phyloP scores from a whole-genome alignment of 2,113 vertebrate species.

The Chionis minor region DNA sequence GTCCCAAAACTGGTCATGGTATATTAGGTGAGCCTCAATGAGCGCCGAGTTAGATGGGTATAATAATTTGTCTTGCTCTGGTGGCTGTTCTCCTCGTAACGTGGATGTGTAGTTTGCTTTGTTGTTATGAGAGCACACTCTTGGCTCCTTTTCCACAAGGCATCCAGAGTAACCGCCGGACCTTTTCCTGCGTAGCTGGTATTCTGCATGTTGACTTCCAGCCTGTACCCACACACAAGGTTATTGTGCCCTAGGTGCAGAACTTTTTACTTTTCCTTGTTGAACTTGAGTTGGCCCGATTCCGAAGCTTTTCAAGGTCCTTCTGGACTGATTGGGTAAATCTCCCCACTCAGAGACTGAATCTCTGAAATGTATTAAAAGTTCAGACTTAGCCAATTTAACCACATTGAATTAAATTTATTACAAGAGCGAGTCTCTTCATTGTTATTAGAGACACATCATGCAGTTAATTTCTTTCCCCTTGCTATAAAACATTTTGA shows the following conservation, averaged over 20 bases:
- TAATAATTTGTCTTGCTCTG: not conserved
- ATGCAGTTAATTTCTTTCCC: not conserved
- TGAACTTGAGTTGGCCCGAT: not conserved
- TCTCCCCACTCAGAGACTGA: not conserved
- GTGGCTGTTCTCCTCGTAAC: not conserved
- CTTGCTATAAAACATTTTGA: not conserved
- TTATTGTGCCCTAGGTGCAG: not conserved
- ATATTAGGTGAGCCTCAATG: not conserved
- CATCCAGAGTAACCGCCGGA: not conserved
- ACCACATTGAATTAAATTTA: not conserved
- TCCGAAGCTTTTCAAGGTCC: not conserved
- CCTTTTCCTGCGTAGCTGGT: not conserved
- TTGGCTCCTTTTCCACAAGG: not conserved
- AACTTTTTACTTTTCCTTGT: not conserved
- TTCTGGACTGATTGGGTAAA: not conserved
- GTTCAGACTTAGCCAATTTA: not conserved
- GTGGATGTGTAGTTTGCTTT: not conserved
- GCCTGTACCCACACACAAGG: not conserved
- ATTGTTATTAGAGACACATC: not conserved
- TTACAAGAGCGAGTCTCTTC: not conserved
- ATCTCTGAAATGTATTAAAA: not conserved
- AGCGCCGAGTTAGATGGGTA: not conserved
- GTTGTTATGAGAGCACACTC: not conserved
- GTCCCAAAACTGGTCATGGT: rapidly evolving
- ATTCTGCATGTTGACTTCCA: not conserved